Evolutionary conservation across 2,888 invertebrate species (phyloP).

Genomic region (Tetropium fuscum): DNA sequence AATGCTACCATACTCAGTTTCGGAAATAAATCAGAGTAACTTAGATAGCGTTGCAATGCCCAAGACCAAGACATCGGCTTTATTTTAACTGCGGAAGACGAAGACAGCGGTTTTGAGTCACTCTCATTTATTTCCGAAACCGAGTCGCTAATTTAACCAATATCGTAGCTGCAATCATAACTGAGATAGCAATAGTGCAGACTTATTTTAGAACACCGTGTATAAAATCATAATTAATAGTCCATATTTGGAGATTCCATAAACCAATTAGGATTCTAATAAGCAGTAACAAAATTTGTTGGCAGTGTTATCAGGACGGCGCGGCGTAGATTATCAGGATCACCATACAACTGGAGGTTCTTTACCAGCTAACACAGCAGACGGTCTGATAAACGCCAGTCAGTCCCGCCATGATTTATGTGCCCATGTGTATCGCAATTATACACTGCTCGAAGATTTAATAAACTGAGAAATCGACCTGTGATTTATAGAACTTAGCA

Average conservation of each 20-base stretch:
- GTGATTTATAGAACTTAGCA: conserved; percentile 56
- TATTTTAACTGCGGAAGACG: too few relatives aligned
- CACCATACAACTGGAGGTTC: conserved; percentile 49
- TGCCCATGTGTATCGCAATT: conserved; percentile 62
- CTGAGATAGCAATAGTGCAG: too few relatives aligned
- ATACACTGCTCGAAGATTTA: conserved; percentile 63
- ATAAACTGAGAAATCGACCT: conserved; percentile 64
- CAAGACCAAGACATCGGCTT: too few relatives aligned
- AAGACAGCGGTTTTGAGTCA: too few relatives aligned
- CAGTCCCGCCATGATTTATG: conserved; percentile 60
- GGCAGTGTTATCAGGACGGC: conserved; percentile 13
- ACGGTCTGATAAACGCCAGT: conserved; percentile 58
- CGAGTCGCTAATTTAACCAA: too few relatives aligned
- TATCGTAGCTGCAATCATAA: too few relatives aligned
- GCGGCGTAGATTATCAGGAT: conserved; percentile 30
- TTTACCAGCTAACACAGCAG: conserved; percentile 55
- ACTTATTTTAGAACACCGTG: too few relatives aligned
- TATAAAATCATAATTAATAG: neutral
- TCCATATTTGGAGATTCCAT: neutral
- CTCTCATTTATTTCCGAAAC: too few relatives aligned
- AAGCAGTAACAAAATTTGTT: too few relatives aligned
- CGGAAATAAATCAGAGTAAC: too few relatives aligned
- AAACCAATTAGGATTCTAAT: conserved; percentile 7
- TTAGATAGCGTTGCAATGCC: too few relatives aligned
- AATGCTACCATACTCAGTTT: too few relatives aligned